A percentile compares a stretch with the other conserved stretches of the same genome.
phyloP scores from a whole-genome alignment of 2,888 invertebrate genomes.

The Rambutsinella grinnellia region DNA sequence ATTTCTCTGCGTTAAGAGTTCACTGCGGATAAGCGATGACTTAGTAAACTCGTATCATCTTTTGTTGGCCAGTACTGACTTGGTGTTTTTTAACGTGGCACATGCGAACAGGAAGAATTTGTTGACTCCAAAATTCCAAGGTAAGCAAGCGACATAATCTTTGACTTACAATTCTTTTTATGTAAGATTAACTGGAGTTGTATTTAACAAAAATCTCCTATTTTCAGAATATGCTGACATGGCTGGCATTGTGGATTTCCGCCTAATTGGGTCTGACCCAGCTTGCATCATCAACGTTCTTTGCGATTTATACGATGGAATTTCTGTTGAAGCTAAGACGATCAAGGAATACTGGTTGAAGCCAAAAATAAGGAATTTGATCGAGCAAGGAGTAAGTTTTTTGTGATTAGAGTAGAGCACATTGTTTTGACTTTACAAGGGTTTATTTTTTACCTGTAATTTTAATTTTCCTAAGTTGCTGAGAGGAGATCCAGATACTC shows the following conservation, averaged over 20 bases:
- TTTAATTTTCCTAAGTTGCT: slow-evolving; percentile 74
- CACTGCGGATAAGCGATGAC: slow-evolving; percentile 87
- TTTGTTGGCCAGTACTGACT: slow-evolving; percentile 90
- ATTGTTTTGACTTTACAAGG: neutral
- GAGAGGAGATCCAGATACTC: slow-evolving; percentile 79
- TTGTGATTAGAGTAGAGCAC: neutral
- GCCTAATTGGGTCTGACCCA: slow-evolving; percentile 71
- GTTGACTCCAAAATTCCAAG: slow-evolving; percentile 86
- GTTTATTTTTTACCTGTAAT: neutral
- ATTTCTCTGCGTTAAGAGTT: slow-evolving; percentile 91
- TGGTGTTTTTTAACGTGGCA: slow-evolving; percentile 89
- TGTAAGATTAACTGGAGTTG: too few species aligned
- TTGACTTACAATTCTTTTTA: neutral
- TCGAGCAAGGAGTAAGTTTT: slow-evolving; percentile 76
- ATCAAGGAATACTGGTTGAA: slow-evolving; percentile 92
- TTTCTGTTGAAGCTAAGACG: slow-evolving; percentile 88
- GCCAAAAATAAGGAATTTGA: slow-evolving; percentile 81
- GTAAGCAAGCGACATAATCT: slow-evolving; percentile 72
- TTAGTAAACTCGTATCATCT: slow-evolving; percentile 95
- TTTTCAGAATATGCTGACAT: slow-evolving; percentile 78
- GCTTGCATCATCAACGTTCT: slow-evolving; percentile 87
- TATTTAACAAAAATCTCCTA: too few species aligned
- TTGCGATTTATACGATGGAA: slow-evolving; percentile 85
- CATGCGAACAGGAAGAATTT: slow-evolving; percentile 85
- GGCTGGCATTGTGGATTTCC: slow-evolving; percentile 75